Evolutionary conservation across 1,140 invertebrate genomes (phyloP).

Genomic region (Zaprionus camerounensis): DNA sequence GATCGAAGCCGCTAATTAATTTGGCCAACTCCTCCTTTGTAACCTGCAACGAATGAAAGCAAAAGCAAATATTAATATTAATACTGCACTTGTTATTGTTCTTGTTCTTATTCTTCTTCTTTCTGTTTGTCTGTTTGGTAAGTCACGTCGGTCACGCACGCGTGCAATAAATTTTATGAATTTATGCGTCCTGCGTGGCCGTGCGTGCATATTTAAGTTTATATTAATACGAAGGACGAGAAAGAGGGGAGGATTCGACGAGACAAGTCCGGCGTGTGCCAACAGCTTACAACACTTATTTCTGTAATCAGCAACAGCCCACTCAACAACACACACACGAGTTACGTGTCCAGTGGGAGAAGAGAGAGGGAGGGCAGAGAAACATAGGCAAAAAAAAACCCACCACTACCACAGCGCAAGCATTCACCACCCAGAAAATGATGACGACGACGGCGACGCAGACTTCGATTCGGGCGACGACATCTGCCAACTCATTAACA

Average conservation of each 20-base stretch:
- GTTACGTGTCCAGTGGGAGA: neutral
- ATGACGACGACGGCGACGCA: slow-evolving; percentile 43
- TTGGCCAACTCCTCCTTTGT: slow-evolving; percentile 95
- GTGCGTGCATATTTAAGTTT: slow-evolving; percentile 30
- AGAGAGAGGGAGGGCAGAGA: slow-evolving; percentile 12
- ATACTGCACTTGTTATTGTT: neutral
- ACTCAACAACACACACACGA: slow-evolving; percentile 28
- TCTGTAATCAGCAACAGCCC: slow-evolving; percentile 58
- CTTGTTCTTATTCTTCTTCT: neutral
- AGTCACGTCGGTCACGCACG: slow-evolving; percentile 55
- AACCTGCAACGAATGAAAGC: slow-evolving; percentile 86
- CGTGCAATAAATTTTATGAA: slow-evolving; percentile 56
- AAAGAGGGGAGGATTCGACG: neutral
- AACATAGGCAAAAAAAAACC: slow-evolving; percentile 29
- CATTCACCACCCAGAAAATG: slow-evolving; percentile 68
- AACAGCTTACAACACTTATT: slow-evolving; percentile 46
- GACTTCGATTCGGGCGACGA: slow-evolving; percentile 28
- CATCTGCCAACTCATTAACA: slow-evolving; percentile 70
- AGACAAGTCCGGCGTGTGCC: slow-evolving; percentile 23
- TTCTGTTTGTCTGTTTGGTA: neutral
- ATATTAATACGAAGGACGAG: slow-evolving; percentile 32
- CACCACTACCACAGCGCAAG: slow-evolving; percentile 49
- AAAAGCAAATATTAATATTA: slow-evolving; percentile 23
- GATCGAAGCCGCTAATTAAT: slow-evolving; percentile 93
- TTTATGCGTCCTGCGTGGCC: slow-evolving; percentile 37